These are phyloP conservation scores for Taenioides sp. DNA, from an alignment of 2,797 vertebrate species.

Conservation along the genomic window DNA sequence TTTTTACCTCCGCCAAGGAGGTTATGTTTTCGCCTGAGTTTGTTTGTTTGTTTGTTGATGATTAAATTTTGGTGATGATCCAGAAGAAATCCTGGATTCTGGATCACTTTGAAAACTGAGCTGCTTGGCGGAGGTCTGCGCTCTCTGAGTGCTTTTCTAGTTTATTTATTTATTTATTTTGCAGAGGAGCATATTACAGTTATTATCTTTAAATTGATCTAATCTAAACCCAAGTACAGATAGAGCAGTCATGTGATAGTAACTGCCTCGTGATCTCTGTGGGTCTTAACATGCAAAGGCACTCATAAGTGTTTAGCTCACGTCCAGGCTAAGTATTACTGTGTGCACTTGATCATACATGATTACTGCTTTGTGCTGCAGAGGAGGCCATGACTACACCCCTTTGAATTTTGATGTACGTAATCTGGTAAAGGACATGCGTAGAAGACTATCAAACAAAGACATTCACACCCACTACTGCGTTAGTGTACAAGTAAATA, in stretches of 20 bases:
- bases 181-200: no score
- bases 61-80: no score
- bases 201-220: no score
- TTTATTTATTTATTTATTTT: no score
- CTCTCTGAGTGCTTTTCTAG: no score
- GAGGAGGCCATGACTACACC: background rate
- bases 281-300: conserved; percentile 24
- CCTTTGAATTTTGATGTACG: background rate
- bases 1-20: no score
- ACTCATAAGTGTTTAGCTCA: conserved; percentile 16
- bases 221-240: no score
- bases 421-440: background rate
- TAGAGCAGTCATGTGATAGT: background rate
- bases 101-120: no score
- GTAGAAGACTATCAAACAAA: background rate
- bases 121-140: no score
- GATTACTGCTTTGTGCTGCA: conserved; percentile 10
- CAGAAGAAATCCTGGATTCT: no score
- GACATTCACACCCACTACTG: conserved; percentile 1
- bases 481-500: conserved; percentile 26
- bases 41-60: no score
- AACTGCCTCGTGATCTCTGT: conserved; percentile 20
- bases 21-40: no score
- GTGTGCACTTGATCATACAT: conserved; percentile 13
- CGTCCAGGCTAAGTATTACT: conserved; percentile 4